Evolutionary conservation across 1,140 invertebrate genomes (phyloP), one percentile per base, ranked within the genome.

Genomic region (Limonius californicus): DNA sequence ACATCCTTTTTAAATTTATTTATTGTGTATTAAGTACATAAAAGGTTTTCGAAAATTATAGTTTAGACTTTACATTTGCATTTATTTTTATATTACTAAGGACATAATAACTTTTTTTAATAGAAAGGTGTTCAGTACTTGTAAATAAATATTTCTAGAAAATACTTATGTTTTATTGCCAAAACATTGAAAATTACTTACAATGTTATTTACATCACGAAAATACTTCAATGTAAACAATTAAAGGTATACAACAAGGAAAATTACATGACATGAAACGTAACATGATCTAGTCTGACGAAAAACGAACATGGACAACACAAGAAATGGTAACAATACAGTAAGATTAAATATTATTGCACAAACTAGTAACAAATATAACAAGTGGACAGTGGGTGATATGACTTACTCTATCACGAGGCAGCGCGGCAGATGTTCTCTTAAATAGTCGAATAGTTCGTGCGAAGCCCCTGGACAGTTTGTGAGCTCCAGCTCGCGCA

Each of bases 401-500:
- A 50, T 56, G 19, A 14, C 68, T 88, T 84, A 96, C 81, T 95
- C 92, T 70, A 96, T 88, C 71, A 97, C 89, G 71, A 95, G 83
- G 83, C 94, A 96, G 66, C 88, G 82, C 21, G 90, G 90, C 72
- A 97, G 83, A 76, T 96, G 94, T 80, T 95, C 92, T 71, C 88
- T 87, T 45, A 98, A 82, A 77, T 95, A 97, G 68, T 94, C 89
- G 76, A 94, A 90, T 0, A 97, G 84, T 77, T 96, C 92, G 50
- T 85, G 84, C 12, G 92, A 94, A 15, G 92, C 93, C 56, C 92
- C 92, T 35, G 93, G 91, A 80, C 94, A 97, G 80, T 98, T 97
- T 63, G 94, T 97, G 61, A 98, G 80, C 78, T 98, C 95, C 60
- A 98, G 78, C 76, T 97, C 94, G 72, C 90, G 86, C 43, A 98